Evolutionary conservation across 2,888 invertebrate species (phyloP).

Genomic region (Papilio demoleus): DNA sequence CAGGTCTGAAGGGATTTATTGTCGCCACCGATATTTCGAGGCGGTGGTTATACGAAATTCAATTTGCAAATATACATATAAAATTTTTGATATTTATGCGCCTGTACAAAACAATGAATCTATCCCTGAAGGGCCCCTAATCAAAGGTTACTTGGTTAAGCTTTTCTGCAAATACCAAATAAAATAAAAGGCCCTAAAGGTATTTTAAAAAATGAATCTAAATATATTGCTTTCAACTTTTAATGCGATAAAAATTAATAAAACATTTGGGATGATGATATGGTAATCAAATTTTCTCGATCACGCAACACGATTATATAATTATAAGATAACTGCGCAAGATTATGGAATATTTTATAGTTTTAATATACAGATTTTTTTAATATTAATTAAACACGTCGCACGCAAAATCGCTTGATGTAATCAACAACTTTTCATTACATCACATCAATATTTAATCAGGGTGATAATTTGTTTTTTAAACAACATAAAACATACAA

Average conservation of each 20-base stretch:
- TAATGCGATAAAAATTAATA: not conserved
- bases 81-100: not conserved
- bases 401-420: not conserved
- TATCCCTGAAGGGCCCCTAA: not conserved
- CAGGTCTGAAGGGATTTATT: constrained; percentile 15
- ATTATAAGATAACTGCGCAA: not conserved
- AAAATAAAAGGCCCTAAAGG: too few relatives aligned
- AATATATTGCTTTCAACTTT: not conserved
- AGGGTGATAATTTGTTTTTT: too few relatives aligned
- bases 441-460: not conserved
- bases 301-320: constrained; percentile 3
- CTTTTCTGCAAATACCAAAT: too few relatives aligned
- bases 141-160: too few relatives aligned
- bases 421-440: not conserved
- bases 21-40: constrained; percentile 7
- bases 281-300: not conserved
- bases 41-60: constrained; percentile 4
- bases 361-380: not conserved
- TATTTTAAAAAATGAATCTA: too few relatives aligned
- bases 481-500: too few relatives aligned
- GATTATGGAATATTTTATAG: not conserved
- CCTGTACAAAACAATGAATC: not conserved
- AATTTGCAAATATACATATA: constrained; percentile 3
- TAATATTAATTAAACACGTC: not conserved
- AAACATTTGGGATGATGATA: not conserved